A percentile compares a stretch with the other conserved stretches of the same genome.
These are phyloP conservation scores for Paracanthobrama guichenoti DNA, from an alignment of 2,113 vertebrate genomes.

Conservation along the genomic window DNA sequence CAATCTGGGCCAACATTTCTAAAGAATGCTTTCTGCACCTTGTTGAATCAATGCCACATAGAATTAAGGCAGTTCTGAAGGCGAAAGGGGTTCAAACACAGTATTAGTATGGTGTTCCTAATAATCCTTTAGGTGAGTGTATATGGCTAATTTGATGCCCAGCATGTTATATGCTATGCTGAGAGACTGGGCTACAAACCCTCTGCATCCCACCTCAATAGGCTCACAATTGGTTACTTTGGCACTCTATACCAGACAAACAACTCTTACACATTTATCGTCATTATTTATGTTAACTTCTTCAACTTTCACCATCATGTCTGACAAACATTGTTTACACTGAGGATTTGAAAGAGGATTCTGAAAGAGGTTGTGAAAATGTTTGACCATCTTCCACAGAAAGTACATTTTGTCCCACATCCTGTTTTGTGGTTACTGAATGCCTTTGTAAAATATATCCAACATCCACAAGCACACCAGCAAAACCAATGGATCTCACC, in stretches of 20 bases:
- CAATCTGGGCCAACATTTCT: too few relatives aligned
- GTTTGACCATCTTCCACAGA: background rate
- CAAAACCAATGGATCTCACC: background rate
- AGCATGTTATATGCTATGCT: background rate
- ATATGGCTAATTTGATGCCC: background rate
- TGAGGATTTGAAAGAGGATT: too few relatives aligned
- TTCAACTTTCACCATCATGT: too few relatives aligned
- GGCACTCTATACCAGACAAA: background rate
- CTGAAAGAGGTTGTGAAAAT: constrained; percentile 11
- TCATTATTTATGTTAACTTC: background rate
- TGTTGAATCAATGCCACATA: too few relatives aligned
- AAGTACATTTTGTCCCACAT: background rate
- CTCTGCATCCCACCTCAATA: background rate
- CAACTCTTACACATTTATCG: background rate
- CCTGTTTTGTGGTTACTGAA: constrained; percentile 2
- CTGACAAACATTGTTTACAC: too few relatives aligned
- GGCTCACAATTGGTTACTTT: too few relatives aligned
- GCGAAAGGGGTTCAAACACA: too few relatives aligned
- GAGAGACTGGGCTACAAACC: background rate
- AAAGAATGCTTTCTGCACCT: too few relatives aligned
- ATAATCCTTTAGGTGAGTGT: too few relatives aligned
- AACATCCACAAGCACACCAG: background rate
- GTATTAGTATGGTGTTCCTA: too few relatives aligned
- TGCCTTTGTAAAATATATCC: background rate
- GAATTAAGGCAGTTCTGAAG: too few relatives aligned